Percentiles rank a stretch among this genome's conserved stretches.
Conservation (phyloP, 2,888 invertebrate genomes). For the Hypomecis atomaria region DNA sequence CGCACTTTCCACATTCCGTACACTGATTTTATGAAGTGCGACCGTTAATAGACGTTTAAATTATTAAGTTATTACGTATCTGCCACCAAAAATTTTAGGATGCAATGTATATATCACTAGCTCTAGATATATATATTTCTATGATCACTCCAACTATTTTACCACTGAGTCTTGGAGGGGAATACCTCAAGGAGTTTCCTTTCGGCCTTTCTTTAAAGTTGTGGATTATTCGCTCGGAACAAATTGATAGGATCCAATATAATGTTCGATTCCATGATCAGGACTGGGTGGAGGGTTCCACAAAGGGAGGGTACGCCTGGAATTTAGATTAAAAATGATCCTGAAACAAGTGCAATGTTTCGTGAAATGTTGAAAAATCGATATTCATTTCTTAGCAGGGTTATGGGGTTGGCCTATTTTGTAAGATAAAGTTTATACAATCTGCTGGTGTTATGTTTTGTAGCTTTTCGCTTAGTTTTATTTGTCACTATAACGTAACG, state of each 20-base stretch:
- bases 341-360: slow-evolving; percentile 68
- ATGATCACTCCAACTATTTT: slow-evolving; percentile 8
- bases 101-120: too few relatives aligned
- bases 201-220: slow-evolving; percentile 52
- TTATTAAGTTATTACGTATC: too few relatives aligned
- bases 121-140: too few relatives aligned
- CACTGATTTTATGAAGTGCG: too few relatives aligned
- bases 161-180: slow-evolving; percentile 11
- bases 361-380: slow-evolving; percentile 60
- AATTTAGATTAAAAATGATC: slow-evolving; percentile 80
- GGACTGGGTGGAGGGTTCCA: slow-evolving; percentile 54
- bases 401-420: slow-evolving; percentile 13
- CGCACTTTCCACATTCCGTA: too few relatives aligned
- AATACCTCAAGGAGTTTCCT: slow-evolving; percentile 33
- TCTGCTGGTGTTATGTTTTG: too few relatives aligned
- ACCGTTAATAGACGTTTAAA: too few relatives aligned
- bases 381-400: slow-evolving; percentile 49
- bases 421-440: not conserved
- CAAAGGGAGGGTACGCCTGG: slow-evolving; percentile 68
- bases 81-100: too few relatives aligned
- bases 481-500: too few relatives aligned
- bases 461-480: too few relatives aligned
- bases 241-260: slow-evolving; percentile 65
- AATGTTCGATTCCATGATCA: slow-evolving; percentile 57
- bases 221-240: slow-evolving; percentile 61